Evolutionary conservation across 2,888 invertebrate species (phyloP).

Genomic region (Philhelius pedissequus): DNA sequence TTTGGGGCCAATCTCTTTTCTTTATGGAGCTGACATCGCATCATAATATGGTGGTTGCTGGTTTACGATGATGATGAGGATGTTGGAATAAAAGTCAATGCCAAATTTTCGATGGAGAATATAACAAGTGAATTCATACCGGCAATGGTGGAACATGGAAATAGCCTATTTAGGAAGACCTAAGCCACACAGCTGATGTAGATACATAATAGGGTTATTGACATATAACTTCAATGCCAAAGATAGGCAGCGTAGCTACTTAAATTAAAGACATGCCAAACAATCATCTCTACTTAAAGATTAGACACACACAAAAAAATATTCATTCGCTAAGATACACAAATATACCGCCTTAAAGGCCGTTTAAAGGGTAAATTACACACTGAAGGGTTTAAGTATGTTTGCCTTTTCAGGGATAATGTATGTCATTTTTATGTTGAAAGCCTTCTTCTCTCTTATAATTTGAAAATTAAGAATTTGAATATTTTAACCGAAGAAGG

Average conservation of each 20-base stretch:
- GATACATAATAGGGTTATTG: conserved; percentile 62
- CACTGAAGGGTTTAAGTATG: conserved; percentile 52
- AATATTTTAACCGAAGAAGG: conserved; percentile 16
- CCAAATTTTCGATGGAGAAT: not conserved
- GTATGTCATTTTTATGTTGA: conserved; percentile 54
- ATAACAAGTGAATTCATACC: not conserved
- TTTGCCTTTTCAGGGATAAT: conserved; percentile 53
- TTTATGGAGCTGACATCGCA: not conserved
- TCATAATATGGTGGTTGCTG: not conserved
- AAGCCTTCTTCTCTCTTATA: conserved; percentile 60
- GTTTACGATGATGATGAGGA: not conserved
- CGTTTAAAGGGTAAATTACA: conserved; percentile 55
- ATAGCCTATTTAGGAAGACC: conserved; percentile 39
- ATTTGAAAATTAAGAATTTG: conserved; percentile 57
- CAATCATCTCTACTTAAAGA: not conserved
- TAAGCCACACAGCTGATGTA: conserved; percentile 31
- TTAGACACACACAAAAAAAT: conserved; percentile 13
- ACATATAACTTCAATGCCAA: conserved; percentile 47
- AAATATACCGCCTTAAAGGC: not conserved
- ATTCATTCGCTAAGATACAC: not conserved
- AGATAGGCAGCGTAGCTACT: conserved; percentile 11
- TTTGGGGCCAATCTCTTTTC: not conserved
- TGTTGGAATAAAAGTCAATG: not conserved
- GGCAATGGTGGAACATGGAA: conserved; percentile 2
- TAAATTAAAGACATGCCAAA: conserved; percentile 16